Conservation (phyloP, 1,140 invertebrate species). For the Chironomus tepperi region DNA sequence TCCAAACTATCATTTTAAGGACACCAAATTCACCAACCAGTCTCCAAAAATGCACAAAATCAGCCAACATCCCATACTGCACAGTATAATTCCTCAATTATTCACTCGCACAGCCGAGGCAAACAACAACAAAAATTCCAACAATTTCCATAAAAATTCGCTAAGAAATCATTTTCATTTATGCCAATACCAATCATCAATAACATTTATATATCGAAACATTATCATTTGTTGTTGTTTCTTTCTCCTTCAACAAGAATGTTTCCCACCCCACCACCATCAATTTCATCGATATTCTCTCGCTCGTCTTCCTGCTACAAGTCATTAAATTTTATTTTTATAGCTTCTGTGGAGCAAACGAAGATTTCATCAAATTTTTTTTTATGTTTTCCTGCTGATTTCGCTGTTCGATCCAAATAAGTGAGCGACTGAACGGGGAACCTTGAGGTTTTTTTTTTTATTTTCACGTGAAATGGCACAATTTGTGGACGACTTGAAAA, state of each 20-base stretch:
- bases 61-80: no score
- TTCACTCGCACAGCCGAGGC: no score
- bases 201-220: neutral
- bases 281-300: no score
- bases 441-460: no score
- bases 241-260: neutral
- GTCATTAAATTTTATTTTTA: conserved; percentile 24
- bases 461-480: neutral
- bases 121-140: no score
- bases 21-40: no score
- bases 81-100: no score
- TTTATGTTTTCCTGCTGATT: conserved; percentile 24
- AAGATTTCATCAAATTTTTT: conserved; percentile 20
- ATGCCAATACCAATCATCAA: conserved; percentile 6
- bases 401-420: neutral
- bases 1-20: no score
- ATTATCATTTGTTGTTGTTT: neutral
- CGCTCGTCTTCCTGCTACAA: conserved; percentile 3
- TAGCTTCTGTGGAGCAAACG: neutral
- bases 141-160: no score
- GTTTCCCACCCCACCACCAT: neutral
- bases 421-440: neutral
- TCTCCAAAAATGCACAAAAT: no score
- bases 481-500: neutral
- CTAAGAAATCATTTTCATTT: neutral